phyloP scores from a whole-genome alignment of 1,140 invertebrate genomes.

The Pachypsylla venusta region DNA sequence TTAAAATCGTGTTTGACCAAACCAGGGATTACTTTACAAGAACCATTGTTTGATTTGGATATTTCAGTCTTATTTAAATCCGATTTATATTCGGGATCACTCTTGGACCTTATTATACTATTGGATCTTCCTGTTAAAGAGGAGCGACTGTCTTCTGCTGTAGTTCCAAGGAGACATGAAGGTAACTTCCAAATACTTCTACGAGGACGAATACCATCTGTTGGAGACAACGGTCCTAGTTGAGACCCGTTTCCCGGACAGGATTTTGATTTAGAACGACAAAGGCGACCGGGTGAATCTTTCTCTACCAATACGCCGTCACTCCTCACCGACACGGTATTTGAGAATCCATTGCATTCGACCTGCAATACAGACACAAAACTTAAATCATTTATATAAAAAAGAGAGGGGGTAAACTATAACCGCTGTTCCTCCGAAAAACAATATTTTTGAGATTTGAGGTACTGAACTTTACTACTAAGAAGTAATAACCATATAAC shows the following conservation, averaged over 20 bases:
- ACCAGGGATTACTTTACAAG: not conserved
- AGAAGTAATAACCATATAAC: no score
- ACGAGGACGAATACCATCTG: not conserved
- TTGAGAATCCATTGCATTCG: not conserved
- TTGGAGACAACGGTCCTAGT: not conserved
- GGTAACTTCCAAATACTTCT: constrained; percentile 15
- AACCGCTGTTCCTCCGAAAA: no score
- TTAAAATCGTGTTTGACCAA: not conserved
- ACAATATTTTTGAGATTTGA: no score
- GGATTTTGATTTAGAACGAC: not conserved
- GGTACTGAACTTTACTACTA: no score
- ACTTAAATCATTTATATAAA: not conserved
- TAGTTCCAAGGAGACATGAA: constrained; percentile 21
- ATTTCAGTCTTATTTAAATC: not conserved
- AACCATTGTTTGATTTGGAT: not conserved
- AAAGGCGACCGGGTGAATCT: not conserved
- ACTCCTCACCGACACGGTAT: not conserved
- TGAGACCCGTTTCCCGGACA: not conserved
- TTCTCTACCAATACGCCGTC: not conserved
- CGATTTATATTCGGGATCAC: not conserved
- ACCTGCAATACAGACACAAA: not conserved
- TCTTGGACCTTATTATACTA: no score
- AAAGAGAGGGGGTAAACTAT: not conserved
- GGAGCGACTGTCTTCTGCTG: constrained; percentile 20
- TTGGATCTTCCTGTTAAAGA: not conserved